phyloP scores from a whole-genome alignment of 2,797 vertebrate genomes.

The Muraenolepis orangiensis region DNA sequence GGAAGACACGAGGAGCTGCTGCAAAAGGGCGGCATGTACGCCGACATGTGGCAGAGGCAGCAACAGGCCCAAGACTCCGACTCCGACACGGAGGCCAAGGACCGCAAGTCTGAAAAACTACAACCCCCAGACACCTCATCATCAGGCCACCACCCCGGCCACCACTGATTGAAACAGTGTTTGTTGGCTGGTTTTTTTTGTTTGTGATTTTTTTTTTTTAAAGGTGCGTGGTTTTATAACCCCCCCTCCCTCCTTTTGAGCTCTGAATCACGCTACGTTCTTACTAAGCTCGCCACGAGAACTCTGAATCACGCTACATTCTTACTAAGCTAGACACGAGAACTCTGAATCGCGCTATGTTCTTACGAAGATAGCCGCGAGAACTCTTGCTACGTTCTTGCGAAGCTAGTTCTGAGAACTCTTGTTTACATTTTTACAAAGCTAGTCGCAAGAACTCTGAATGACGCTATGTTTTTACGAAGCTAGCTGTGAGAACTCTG shows the following conservation, averaged over 20 bases:
- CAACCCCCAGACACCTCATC: conserved; percentile 62
- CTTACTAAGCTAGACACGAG: background rate
- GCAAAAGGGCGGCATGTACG: conserved; percentile 81
- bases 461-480: too few relatives aligned
- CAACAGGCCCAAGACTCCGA: conserved; percentile 74
- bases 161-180: conserved; percentile 39
- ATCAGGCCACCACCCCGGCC: conserved; percentile 39
- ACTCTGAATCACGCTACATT: background rate
- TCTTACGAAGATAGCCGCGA: too few relatives aligned
- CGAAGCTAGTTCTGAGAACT: too few relatives aligned
- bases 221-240: background rate
- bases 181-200: background rate
- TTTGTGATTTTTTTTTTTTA: conserved; percentile 7
- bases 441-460: too few relatives aligned
- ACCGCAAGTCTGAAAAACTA: conserved; percentile 76
- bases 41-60: conserved; percentile 91
- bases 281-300: too few relatives aligned
- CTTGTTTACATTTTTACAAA: too few relatives aligned
- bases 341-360: background rate
- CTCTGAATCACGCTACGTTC: background rate
- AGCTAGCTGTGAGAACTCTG: too few relatives aligned
- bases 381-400: too few relatives aligned
- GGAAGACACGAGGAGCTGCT: conserved; percentile 87
- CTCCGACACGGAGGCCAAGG: conserved; percentile 78
- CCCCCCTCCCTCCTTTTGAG: background rate